Base-by-base conservation (phyloP, 1,140 invertebrate genomes). In the Epicauta chinensis region DNA sequence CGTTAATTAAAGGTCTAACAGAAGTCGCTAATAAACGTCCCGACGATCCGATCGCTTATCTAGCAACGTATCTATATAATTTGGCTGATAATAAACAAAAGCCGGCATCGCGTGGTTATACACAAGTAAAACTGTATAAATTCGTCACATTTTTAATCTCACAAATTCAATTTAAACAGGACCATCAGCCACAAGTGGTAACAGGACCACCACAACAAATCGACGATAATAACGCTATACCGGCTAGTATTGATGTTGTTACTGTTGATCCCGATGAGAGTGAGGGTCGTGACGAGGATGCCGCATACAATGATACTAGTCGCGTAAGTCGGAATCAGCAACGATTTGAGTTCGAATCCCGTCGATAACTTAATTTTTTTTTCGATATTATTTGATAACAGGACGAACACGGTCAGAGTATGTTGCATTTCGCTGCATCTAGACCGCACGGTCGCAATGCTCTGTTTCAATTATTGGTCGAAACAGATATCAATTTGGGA, bases 331-430 rank as follows among this genome's bases (percentile, higher is more conserved):
- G 12, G 13, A 15, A 46, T 15, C 1, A 46, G 6, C 2, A 46
- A 34, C 15, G 36, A 14, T 31, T 12, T n/a, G n/a, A n/a, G n/a
- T 14, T 35, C 16, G 16, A 9, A 36, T 35, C 13, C n/a, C n/a
- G n/a, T n/a, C n/a, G n/a, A n/a, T n/a, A n/a, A n/a, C n/a, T n/a
- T 45, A 0, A 39, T 39, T 42, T 42, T 23, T 23, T 42, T 15
- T 40, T n/a, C 14, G 17, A 38, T 10, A n/a, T 5, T n/a, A 29
- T 23, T 50, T 43, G 2, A 5, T 17, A 5, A 23, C 53, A 89
- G 85, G 89, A 93, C 59, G 89, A 92, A 65, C 84, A 90, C 56
- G 91, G 90, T 0, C 88, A 92, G 67, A 91, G 83, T 37, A 84
- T 91, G 75, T 69, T 93, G n/a, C 91, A 94, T 69, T 91, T 91